Evolutionary conservation across 2,113 vertebrate genomes (phyloP).

Genomic region (Apaloderma vittatum): DNA sequence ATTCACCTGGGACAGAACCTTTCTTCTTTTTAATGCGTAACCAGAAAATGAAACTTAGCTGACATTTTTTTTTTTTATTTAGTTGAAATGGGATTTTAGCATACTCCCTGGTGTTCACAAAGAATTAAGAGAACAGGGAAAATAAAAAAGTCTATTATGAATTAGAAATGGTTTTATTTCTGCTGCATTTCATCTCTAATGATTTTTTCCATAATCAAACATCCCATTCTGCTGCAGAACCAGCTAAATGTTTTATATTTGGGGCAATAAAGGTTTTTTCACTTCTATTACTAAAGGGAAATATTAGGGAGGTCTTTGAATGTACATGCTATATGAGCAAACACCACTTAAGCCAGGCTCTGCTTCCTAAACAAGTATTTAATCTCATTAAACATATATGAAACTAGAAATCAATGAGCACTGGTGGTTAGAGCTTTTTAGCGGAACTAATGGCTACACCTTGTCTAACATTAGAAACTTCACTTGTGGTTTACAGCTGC

Average conservation of each 20-base stretch:
- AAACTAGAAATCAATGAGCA: conserved; percentile 94
- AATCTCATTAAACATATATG: conserved; percentile 99
- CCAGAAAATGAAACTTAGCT: background rate
- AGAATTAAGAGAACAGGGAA: background rate
- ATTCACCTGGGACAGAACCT: background rate
- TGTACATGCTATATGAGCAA: conserved; percentile 80
- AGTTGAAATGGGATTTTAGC: background rate
- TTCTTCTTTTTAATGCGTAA: background rate
- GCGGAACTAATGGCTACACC: conserved; percentile 92
- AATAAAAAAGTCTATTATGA: background rate
- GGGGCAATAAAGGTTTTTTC: conserved; percentile 40
- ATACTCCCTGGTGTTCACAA: background rate
- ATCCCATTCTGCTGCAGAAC: conserved; percentile 2
- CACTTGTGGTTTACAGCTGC: conserved; percentile 87
- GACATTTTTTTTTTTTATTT: background rate
- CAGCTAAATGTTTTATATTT: conserved; percentile 39
- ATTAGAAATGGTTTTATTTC: background rate
- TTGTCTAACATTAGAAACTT: conserved; percentile 92
- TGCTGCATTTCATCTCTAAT: conserved; percentile 47
- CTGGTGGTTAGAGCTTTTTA: conserved; percentile 88
- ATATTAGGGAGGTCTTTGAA: conserved; percentile 84
- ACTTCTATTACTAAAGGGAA: conserved; percentile 80
- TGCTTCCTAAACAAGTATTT: conserved; percentile 98
- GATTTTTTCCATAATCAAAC: conserved; percentile 3
- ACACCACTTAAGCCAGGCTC: conserved; percentile 89